Conservation (phyloP, 2,797 vertebrate genomes). For the Hyperoplus immaculatus region DNA sequence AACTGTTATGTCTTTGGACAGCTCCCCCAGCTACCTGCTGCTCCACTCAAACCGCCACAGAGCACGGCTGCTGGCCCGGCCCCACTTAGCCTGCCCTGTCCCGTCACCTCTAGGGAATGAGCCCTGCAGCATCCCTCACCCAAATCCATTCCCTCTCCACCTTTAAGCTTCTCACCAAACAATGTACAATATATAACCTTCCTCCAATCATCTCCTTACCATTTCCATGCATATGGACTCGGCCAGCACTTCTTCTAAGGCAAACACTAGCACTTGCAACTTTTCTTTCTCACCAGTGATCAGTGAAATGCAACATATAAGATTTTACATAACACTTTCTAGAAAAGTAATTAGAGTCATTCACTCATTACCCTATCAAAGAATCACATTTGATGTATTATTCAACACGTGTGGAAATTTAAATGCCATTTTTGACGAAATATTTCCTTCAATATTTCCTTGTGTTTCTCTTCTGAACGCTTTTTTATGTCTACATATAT, state of each 20-base stretch:
- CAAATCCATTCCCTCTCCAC: background rate
- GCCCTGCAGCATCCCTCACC: conserved; percentile 32
- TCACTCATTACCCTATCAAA: background rate
- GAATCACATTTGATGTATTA: background rate
- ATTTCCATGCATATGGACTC: background rate
- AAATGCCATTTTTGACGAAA: background rate
- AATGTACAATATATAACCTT: background rate
- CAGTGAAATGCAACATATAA: background rate
- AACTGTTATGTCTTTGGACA: conserved; percentile 77
- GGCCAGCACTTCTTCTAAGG: background rate
- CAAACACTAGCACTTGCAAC: background rate
- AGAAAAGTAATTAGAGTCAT: background rate
- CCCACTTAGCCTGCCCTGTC: conserved; percentile 33
- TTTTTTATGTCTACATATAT: background rate
- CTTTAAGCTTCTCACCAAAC: background rate
- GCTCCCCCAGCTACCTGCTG: conserved; percentile 82
- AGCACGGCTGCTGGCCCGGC: conserved; percentile 38
- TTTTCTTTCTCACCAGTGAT: background rate
- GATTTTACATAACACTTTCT: background rate
- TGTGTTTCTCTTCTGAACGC: background rate
- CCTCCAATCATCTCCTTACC: background rate
- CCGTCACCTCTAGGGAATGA: conserved; percentile 32
- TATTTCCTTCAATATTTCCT: background rate
- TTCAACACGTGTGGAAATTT: background rate
- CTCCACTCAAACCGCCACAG: conserved; percentile 71